phyloP scores from a whole-genome alignment of 2,797 vertebrate genomes.

The Channa striata region DNA sequence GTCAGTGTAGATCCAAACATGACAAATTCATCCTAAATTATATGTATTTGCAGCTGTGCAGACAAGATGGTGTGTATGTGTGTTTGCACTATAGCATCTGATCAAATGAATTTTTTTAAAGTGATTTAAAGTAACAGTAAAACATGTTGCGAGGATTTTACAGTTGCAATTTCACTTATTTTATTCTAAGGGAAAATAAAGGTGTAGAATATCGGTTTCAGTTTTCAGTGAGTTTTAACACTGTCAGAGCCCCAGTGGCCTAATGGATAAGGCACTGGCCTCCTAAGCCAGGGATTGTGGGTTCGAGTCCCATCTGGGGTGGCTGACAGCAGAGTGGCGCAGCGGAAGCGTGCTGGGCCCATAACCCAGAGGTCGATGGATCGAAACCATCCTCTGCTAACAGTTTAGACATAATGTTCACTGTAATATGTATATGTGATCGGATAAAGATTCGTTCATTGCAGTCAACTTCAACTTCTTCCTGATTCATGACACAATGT shows the following conservation, averaged over 20 bases:
- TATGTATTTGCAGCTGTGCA: conserved; percentile 10
- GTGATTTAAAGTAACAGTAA: conserved; percentile 11
- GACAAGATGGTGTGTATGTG: conserved; percentile 3
- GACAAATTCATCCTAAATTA: conserved; percentile 41
- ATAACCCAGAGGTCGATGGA: too few species aligned
- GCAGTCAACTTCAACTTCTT: too few species aligned
- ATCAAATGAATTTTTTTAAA: conserved; percentile 7
- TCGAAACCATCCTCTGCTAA: too few species aligned
- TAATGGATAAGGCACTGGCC: conserved; percentile 75
- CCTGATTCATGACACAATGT: too few species aligned
- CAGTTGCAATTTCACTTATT: background rate
- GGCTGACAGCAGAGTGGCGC: too few species aligned
- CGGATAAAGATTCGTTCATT: too few species aligned
- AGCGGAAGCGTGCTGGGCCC: too few species aligned
- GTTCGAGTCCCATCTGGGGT: conserved; percentile 70
- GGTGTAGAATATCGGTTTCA: background rate
- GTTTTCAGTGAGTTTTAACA: background rate
- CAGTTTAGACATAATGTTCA: too few species aligned
- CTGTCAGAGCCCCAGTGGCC: too few species aligned
- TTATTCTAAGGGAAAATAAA: background rate
- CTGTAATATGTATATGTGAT: too few species aligned
- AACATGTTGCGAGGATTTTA: background rate
- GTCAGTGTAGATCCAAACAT: conserved; percentile 47
- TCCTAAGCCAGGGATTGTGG: conserved; percentile 78
- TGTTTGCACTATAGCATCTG: conserved; percentile 5